Evolutionary conservation across 2,797 vertebrate species (phyloP), one percentile per base, ranked within the genome.

Genomic region (Uromys caudimaculatus): DNA sequence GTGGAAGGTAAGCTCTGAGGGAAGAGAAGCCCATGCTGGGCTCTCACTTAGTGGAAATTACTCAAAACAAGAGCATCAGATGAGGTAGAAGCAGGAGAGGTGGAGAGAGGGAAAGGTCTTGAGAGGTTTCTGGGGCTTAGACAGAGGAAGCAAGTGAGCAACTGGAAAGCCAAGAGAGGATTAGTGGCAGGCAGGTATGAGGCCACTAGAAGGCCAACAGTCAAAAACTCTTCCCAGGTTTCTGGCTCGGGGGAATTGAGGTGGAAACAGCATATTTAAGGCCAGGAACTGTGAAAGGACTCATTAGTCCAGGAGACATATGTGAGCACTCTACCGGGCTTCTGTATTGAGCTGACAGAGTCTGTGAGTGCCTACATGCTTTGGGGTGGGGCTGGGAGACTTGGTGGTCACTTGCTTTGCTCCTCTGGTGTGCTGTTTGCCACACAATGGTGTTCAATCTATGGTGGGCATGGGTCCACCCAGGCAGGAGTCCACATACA

Each of bases 211-310:
- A 71, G 52, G 67, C 50, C 50, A 32, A 90, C 29, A 32, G n/a
- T 58, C 16, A 78, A 35, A 79, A 67, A 56, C 21, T n/a, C n/a
- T 56, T 92, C 32, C 54, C 17, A 38, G 84, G 77, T 44, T 90
- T 82, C 81, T 84, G 19, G 19, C 24, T 93, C 1, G 2, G 77
- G 54, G 32, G 3, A 91, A 24, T 6, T 58, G 27, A 32, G 75
- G 44, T 85, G 78, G 69, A 96, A 94, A 52, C 5, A 41, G 54
- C 16, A 78, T 38, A 75, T 76, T 62, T 29, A 77, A 64, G 81
- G 24, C 64, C 7, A n/a, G 82, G 32, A 86, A 84, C 2, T 38
- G 4, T 69, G 76, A 27, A 58, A 60, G 38, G 13, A 58, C 47
- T 41, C 47, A 16, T 44, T 90, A 47, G 54, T 73, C 87, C 27